Conservation (phyloP, 1,140 invertebrate species). For the Lepidurus apus region DNA sequence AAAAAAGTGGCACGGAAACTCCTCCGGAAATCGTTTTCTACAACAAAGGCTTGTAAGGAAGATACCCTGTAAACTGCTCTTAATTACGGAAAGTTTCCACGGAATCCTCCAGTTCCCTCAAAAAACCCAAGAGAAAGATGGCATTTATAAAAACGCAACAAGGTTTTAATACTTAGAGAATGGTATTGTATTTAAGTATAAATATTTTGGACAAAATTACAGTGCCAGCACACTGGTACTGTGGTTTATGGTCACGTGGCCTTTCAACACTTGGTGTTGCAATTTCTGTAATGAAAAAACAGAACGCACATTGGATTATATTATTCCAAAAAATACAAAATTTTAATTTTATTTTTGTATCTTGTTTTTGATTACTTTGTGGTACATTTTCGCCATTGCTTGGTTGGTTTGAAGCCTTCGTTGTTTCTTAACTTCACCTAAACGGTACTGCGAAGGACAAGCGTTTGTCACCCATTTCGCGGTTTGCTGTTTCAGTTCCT, state of each 20-base stretch:
- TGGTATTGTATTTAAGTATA: background rate
- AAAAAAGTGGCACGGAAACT: background rate
- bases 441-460: background rate
- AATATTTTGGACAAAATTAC: background rate
- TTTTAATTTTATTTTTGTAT: background rate
- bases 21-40: background rate
- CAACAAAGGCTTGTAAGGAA: conserved; percentile 5
- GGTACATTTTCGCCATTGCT: conserved; percentile 9
- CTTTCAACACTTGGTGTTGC: conserved; percentile 21
- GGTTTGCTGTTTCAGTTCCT: background rate
- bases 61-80: too few relatives aligned
- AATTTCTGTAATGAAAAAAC: background rate
- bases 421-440: background rate
- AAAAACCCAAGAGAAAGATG: conserved; percentile 7
- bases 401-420: background rate
- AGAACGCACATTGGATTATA: conserved; percentile 16
- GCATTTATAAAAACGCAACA: background rate
- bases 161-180: background rate
- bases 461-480: background rate
- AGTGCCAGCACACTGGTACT: background rate
- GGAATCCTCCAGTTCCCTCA: too few relatives aligned
- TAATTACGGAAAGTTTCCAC: too few relatives aligned
- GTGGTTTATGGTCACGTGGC: conserved; percentile 17
- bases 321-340: background rate
- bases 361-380: background rate